Evolutionary conservation across 2,797 vertebrate genomes (phyloP), one percentile per base, ranked within the genome.

Genomic region (Picus viridis): DNA sequence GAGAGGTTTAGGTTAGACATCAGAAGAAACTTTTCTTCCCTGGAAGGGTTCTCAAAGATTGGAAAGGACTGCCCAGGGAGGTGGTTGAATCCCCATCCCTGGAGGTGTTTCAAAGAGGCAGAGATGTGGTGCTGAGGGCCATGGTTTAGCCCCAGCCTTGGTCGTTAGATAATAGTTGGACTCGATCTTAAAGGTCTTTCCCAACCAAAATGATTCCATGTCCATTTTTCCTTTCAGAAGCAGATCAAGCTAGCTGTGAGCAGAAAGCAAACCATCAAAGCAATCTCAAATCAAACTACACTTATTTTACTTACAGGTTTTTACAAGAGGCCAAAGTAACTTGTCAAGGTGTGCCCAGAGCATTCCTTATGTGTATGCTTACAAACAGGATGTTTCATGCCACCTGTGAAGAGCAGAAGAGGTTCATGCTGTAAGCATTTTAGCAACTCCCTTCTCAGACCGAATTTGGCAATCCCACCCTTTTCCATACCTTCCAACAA

Each of bases 221-320:
- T 6, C 86, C 26, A 20, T 68, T 91, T 86, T 77, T 93, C 59
- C 71, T 93, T 88, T 87, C 56, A 94, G 4, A 81, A 10, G 17
- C 22, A 79, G 34, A 80, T 74, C 13, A 69, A 26, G 23, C 14
- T 83, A 90, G 69, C 76, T 70, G 12, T 34, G 19, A 91, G 74
- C 47, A 71, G 36, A 89, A 90, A 89, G 26, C 29, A 76, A 90
- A 88, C 45, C 51, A 89, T 23, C 62, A 23, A 89, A 54, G 45
- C 58, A 43, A 89, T n/a, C 39, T 86, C 93, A 96, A 83, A 83
- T 80, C 74, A 91, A 78, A 84, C 69, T 32, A 47, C 34, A 63
- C 54, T 34, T 89, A 56, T 74, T 97, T 90, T 97, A 98, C 98
- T 98, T 96, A 98, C 98, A 98, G 69, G 96, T 97, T 96, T 95